Base-by-base conservation (phyloP, 2,888 invertebrate genomes). In the Thymelicus sylvestris region DNA sequence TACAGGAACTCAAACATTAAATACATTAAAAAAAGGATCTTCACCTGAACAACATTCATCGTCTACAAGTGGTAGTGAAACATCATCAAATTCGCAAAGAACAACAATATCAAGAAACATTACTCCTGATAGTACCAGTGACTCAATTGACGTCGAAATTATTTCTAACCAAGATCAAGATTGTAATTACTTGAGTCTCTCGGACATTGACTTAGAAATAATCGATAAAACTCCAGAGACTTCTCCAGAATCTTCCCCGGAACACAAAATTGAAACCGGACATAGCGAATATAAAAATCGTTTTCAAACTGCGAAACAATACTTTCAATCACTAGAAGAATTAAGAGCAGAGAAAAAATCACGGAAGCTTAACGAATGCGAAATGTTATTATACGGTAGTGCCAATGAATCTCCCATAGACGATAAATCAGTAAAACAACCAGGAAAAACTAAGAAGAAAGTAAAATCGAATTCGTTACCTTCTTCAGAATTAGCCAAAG, bases 271-370 rank as follows among this genome's bases (percentile, higher is more conserved):
- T 61, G 84, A 84, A 74, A 81, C 80, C 50, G 82, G 81, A 55
- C 83, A 89, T 10, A 81, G 83, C 60, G 88, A 92, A 74, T 93
- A 92, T 76, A 94, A 93, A 81, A 89, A 91, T 74, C 86, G 94
- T 52, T 94, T 94, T 73, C 88, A 91, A 81, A 78, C 83, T 76
- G 94, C 94, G 15, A 94, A 92, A 78, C 83, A 92, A 79, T 94
- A 87, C 75, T 94, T 94, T 73, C 90, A 94, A 78, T 93, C 93
- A 2, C 79, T 94, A 62, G 94, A 94, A 83, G 92, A 92, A 75
- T 77, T 92, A 7, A 83, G 88, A 71, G 86, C 85, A 72, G 76
- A 79, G 5, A 90, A 85, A 73, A 90, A 85, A 70, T 81, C 84
- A 12, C 78, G 82, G 63, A 91, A 90, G 79, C 73, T 88, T 8